Evolutionary conservation across 2,113 vertebrate species (phyloP).

Genomic region (Apteryx owenii): DNA sequence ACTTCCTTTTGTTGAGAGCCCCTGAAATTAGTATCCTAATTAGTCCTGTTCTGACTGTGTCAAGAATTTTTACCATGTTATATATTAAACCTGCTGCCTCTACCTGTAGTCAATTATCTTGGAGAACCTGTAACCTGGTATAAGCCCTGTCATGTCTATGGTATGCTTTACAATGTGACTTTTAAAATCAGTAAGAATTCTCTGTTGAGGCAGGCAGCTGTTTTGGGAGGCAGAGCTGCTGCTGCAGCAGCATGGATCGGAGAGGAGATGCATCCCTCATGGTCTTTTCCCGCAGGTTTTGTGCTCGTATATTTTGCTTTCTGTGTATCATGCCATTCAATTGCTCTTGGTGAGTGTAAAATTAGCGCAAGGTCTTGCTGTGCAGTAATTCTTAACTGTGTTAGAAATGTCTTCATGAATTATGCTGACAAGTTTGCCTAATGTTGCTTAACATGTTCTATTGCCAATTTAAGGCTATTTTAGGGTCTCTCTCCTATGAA

Average conservation of each 20-base stretch:
- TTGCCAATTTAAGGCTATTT: accelerated
- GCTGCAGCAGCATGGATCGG: accelerated
- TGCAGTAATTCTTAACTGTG: not conserved
- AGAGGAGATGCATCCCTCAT: accelerated
- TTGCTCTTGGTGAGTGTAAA: not conserved
- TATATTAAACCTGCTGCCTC: not conserved
- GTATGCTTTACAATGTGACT: not conserved
- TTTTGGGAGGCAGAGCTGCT: not conserved
- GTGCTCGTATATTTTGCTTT: accelerated
- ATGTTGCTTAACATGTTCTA: too few species aligned
- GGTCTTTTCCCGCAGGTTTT: accelerated
- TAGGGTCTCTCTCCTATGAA: accelerated
- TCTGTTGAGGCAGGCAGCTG: not conserved
- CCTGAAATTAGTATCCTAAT: not conserved
- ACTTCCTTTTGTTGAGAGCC: accelerated
- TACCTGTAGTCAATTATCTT: accelerated
- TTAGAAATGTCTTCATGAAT: accelerated
- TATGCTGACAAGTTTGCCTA: not conserved
- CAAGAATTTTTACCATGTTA: not conserved
- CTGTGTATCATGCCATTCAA: accelerated
- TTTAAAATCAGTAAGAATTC: too few species aligned
- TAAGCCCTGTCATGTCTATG: not conserved
- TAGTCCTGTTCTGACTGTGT: not conserved
- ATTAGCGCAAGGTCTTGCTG: not conserved
- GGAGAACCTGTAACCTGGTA: too few species aligned